Base-by-base conservation (phyloP, 1,140 invertebrate species). In the Spodoptera litura region DNA sequence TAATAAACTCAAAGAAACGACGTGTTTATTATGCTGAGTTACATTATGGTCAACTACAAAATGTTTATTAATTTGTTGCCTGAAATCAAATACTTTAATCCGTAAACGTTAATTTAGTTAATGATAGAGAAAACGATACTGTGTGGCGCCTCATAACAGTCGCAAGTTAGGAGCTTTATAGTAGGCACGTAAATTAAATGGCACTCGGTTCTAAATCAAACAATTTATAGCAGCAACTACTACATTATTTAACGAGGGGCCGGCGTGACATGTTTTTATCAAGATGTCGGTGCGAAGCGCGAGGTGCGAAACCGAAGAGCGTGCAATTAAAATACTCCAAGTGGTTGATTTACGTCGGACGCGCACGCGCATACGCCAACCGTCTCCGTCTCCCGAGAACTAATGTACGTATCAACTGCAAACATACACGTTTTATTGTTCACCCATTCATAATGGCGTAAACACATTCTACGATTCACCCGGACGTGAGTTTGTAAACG, bases 251-350 rank as follows among this genome's bases (percentile, higher is more conserved):
- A 85, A 84, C 81, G 78, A 80, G 78, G 35, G 61, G 35, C 58
- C 73, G 58, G 38, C 76, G 74, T 85, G 83, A 85, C 81, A 83
- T 80, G 81, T 81, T 84, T 82, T 87, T 87, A 87, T 87, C 82
- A 82, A 84, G 79, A 84, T 84, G 72, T 77, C 64, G 58, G 27
- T 25, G 27, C 58, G 58, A 25, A 8, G 2, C 58, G 58, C 78
- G 71, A 88, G 78, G 85, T 85, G 84, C 79, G 83, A 85, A 88
- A 84, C 78, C 79, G 75, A 79, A 85, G 72, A 80, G 78, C 82
- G 68, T 74, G 73, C 78, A 81, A 82, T 84, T 84, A 85, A 87
- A 85, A 80, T 80, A 79, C 82, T 85, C 56, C 55, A 70, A 53
- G 80, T 55, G 82, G 79, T 85, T 86, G 85, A 88, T 86, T 85